Conservation (phyloP, 2,113 vertebrate species). For the Leptobrachium ailaonicum region DNA sequence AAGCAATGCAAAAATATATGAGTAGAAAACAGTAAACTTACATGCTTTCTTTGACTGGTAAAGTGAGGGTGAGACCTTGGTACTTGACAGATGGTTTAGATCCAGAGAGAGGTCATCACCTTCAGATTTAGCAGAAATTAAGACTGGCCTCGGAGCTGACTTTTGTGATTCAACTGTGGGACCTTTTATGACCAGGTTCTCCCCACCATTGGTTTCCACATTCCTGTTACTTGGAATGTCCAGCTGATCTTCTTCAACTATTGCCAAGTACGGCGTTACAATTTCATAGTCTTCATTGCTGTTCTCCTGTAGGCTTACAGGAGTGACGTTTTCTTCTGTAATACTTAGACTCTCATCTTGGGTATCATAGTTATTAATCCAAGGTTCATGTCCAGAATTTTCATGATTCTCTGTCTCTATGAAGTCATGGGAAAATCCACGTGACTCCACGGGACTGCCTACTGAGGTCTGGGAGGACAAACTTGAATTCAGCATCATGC, state of each 20-base stretch:
- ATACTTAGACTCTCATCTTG: not conserved
- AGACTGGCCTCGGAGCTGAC: not conserved
- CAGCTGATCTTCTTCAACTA: constrained; percentile 18
- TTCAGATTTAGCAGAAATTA: constrained; percentile 13
- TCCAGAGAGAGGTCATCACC: constrained; percentile 4
- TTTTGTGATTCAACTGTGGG: not conserved
- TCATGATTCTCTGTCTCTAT: constrained; percentile 4
- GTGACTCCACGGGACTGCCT: not conserved
- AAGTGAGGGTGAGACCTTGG: not conserved
- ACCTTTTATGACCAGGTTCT: not conserved
- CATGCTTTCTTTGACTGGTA: constrained; percentile 18
- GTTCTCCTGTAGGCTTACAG: not conserved
- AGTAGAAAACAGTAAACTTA: constrained; percentile 12
- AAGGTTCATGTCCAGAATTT: not conserved
- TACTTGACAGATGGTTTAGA: constrained; percentile 11
- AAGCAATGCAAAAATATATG: no score
- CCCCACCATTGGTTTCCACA: not conserved
- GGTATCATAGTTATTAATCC: not conserved
- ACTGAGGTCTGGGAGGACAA: not conserved
- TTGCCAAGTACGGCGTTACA: constrained; percentile 9
- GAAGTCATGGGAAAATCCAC: constrained; percentile 4
- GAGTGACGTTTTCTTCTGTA: not conserved
- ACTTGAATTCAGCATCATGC: constrained; percentile 38
- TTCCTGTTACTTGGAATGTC: not conserved
- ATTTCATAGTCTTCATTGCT: not conserved